Conservation (phyloP, 2,888 invertebrate species). For the Platerodrilus igneus region DNA sequence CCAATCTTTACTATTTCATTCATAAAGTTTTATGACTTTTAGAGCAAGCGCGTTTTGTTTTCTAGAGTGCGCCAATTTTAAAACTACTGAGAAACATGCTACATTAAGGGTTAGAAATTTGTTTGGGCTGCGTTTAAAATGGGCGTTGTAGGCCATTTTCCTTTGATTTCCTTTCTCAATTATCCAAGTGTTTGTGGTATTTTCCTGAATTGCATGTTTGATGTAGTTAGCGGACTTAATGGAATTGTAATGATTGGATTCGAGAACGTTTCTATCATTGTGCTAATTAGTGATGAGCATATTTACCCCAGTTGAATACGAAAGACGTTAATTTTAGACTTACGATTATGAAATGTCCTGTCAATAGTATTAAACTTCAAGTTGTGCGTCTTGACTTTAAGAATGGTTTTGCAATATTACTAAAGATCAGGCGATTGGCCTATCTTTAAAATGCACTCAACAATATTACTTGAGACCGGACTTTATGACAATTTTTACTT, state of each 20-base stretch:
- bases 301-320: constrained; percentile 8
- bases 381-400: too few relatives aligned
- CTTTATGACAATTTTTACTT: too few relatives aligned
- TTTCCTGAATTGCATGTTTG: constrained; percentile 42
- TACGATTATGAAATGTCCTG: constrained; percentile 1
- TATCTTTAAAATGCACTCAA: too few relatives aligned
- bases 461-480: too few relatives aligned
- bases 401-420: too few relatives aligned
- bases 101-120: too few relatives aligned
- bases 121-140: neutral
- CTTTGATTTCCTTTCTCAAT: constrained; percentile 34
- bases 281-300: constrained; percentile 24
- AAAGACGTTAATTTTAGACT: constrained; percentile 2
- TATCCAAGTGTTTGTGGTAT: constrained; percentile 42
- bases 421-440: too few relatives aligned
- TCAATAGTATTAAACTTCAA: constrained; percentile 1
- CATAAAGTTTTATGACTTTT: too few relatives aligned
- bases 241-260: constrained; percentile 39
- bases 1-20: too few relatives aligned
- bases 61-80: constrained; percentile 1
- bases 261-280: constrained; percentile 27
- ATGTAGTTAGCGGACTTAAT: constrained; percentile 44
- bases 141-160: constrained; percentile 13
- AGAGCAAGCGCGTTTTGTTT: too few relatives aligned
- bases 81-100: neutral